These are phyloP conservation scores for Marronus borbonicus DNA, from an alignment of 2,888 invertebrate species.

Conservation along the genomic window DNA sequence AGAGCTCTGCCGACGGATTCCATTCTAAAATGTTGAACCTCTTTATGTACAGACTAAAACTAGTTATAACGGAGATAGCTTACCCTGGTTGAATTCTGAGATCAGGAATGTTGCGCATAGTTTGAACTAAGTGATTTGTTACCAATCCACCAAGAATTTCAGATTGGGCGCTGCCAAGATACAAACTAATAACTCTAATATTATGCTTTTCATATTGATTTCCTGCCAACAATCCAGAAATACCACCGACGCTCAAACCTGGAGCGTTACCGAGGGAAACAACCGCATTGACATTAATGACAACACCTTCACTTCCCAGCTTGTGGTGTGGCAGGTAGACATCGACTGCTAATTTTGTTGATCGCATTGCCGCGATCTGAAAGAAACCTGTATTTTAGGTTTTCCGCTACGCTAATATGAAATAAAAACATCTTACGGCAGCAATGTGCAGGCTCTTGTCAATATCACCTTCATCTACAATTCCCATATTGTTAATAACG, in stretches of 20 bases:
- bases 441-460: constrained; percentile 2
- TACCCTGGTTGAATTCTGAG: constrained; percentile 39
- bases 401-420: neutral
- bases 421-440: constrained; percentile 9
- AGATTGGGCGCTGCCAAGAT: neutral
- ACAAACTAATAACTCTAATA: constrained; percentile 36
- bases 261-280: constrained; percentile 16
- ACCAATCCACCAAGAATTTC: constrained; percentile 19
- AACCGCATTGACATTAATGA: constrained; percentile 30
- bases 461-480: constrained; percentile 27
- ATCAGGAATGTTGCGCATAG: constrained; percentile 19
- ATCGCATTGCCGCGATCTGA: constrained; percentile 30
- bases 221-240: constrained; percentile 15
- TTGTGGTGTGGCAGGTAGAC: constrained; percentile 27
- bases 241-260: neutral
- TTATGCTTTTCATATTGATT: constrained; percentile 36
- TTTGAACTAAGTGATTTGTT: constrained; percentile 20
- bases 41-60: neutral
- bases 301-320: constrained; percentile 26
- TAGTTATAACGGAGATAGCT: neutral
- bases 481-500: constrained; percentile 33
- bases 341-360: constrained; percentile 34
- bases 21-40: constrained; percentile 15
- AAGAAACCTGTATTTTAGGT: neutral
- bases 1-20: constrained; percentile 27